Evolutionary conservation across 2,113 vertebrate genomes (phyloP).

Genomic region (Coregonus clupeaformis): DNA sequence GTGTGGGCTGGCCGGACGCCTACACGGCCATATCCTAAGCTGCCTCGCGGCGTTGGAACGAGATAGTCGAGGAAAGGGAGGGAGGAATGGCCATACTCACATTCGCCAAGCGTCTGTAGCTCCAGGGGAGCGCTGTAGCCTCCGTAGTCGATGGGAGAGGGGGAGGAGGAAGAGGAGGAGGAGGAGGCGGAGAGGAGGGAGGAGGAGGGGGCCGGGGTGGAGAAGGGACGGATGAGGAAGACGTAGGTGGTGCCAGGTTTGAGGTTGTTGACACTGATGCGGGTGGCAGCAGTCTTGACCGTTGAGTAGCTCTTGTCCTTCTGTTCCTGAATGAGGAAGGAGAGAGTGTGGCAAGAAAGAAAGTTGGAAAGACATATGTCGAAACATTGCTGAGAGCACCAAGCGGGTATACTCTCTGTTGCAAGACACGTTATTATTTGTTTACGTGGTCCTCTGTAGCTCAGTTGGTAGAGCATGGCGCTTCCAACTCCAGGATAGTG

Average conservation of each 20-base stretch:
- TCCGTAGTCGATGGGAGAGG: conserved; percentile 81
- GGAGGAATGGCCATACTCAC: conserved; percentile 72
- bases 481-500: too few relatives aligned
- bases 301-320: conserved; percentile 93
- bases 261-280: conserved; percentile 89
- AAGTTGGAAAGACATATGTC: not conserved
- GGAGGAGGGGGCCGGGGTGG: conserved; percentile 73
- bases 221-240: conserved; percentile 88
- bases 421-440: too few relatives aligned
- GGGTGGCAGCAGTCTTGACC: conserved; percentile 84
- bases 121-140: conserved; percentile 86
- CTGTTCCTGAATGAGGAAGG: conserved; percentile 77
- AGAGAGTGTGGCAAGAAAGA: not conserved
- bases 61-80: fast-evolving
- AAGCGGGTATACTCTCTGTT: too few relatives aligned
- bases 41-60: conserved; percentile 24
- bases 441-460: too few relatives aligned
- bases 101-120: conserved; percentile 88
- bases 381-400: not conserved
- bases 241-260: conserved; percentile 91
- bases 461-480: too few relatives aligned
- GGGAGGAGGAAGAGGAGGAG: conserved; percentile 77
- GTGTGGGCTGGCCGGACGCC: conserved; percentile 55
- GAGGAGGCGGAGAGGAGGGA: conserved; percentile 73
- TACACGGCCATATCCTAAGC: conserved; percentile 27